Conservation (phyloP, 2,797 vertebrate genomes). For the Kryptopterus vitreolus region DNA sequence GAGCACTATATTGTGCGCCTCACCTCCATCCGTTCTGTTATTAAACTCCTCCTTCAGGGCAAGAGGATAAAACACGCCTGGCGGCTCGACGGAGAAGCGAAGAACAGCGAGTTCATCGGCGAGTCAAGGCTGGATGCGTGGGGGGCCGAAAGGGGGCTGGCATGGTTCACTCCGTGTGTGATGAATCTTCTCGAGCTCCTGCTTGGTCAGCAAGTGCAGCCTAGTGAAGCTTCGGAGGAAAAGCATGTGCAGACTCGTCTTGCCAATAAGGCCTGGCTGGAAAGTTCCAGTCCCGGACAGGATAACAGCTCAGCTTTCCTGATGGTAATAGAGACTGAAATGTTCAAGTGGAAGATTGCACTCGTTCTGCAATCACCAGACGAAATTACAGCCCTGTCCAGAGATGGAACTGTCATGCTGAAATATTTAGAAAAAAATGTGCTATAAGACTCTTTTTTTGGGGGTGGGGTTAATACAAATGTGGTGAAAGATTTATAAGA, state of each 20-base stretch:
- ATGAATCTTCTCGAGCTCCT: slow-evolving; percentile 58
- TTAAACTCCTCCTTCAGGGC: slow-evolving; percentile 58
- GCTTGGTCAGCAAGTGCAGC: slow-evolving; percentile 50
- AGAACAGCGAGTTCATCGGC: slow-evolving; percentile 27
- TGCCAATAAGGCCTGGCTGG: slow-evolving; percentile 6
- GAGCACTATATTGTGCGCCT: slow-evolving; percentile 39
- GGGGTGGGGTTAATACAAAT: background rate
- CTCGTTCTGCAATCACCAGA: slow-evolving; percentile 36
- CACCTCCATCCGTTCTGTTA: slow-evolving; percentile 54
- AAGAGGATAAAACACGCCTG: slow-evolving; percentile 46
- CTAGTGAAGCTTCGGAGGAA: slow-evolving; percentile 8
- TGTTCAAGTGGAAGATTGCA: slow-evolving; percentile 38
- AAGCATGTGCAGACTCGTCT: background rate
- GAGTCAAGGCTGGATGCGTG: slow-evolving; percentile 25
- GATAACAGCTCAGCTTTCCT: slow-evolving; percentile 19
- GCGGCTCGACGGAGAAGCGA: slow-evolving; percentile 42
- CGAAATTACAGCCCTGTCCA: slow-evolving; percentile 27
- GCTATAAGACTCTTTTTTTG: slow-evolving; percentile 15
- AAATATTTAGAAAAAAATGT: slow-evolving; percentile 46
- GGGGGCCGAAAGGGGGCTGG: slow-evolving; percentile 44
- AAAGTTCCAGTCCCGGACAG: slow-evolving; percentile 11
- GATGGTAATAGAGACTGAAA: slow-evolving; percentile 45
- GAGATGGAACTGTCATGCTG: slow-evolving; percentile 36
- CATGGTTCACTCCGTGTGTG: slow-evolving; percentile 44
- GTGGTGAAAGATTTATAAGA: background rate